Percentiles rank a stretch among this genome's conserved stretches.
Conservation (phyloP, 2,113 vertebrate genomes). For the Perca schrenkii region DNA sequence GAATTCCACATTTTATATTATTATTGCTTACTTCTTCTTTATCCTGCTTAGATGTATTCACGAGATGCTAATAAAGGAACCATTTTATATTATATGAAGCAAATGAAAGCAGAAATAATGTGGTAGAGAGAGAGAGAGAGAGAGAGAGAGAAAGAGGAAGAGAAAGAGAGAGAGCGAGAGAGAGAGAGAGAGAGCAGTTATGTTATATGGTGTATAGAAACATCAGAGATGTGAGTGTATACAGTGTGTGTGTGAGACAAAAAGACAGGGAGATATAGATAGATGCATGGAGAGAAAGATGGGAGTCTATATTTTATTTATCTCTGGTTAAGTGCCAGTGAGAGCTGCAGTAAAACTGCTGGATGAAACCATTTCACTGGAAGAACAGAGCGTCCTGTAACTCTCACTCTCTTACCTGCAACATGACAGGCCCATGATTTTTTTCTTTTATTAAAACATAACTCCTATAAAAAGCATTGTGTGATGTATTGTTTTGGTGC, state of each 20-base stretch:
- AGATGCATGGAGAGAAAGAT: conserved; percentile 21
- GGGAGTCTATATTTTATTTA: conserved; percentile 76
- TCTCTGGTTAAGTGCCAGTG: conserved; percentile 53
- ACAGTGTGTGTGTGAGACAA: conserved; percentile 17
- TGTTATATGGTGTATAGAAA: background rate
- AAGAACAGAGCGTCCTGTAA: conserved; percentile 1
- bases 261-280: conserved; percentile 19
- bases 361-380: conserved; percentile 11
- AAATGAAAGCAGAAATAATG: background rate
- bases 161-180: too few relatives aligned
- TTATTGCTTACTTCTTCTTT: background rate
- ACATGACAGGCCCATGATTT: background rate
- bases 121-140: background rate
- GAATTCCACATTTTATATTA: background rate
- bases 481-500: background rate
- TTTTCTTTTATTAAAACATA: background rate
- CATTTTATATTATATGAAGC: background rate
- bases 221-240: background rate
- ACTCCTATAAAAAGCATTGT: background rate
- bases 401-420: background rate
- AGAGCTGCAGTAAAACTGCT: conserved; percentile 26
- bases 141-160: too few relatives aligned
- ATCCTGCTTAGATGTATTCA: background rate
- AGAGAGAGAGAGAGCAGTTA: background rate
- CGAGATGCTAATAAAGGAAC: background rate